A percentile compares a stretch with the other conserved stretches of the same genome.
These are phyloP conservation scores for Etheostoma perlongum DNA, from an alignment of 2,797 vertebrate species.

Conservation along the genomic window DNA sequence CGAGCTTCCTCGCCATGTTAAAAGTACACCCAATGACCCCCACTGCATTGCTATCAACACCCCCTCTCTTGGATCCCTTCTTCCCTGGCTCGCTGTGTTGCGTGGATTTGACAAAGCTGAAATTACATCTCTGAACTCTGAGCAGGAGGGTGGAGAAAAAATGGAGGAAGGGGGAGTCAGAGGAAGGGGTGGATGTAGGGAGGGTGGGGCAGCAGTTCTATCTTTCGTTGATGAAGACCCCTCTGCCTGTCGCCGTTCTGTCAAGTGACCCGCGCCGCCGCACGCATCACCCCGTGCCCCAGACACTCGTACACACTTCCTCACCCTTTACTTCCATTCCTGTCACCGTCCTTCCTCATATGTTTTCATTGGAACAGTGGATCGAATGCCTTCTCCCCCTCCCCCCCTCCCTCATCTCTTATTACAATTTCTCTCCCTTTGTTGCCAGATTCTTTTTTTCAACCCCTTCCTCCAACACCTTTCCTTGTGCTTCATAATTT, in stretches of 20 bases:
- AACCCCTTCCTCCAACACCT: neutral
- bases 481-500: neutral
- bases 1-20: neutral
- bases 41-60: neutral
- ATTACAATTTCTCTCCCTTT: neutral
- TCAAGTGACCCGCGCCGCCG: conserved; percentile 27
- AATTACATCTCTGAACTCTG: conserved; percentile 55
- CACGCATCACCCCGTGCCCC: neutral
- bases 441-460: neutral
- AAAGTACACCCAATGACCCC: neutral
- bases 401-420: neutral
- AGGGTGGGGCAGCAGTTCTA: neutral
- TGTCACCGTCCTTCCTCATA: conserved; percentile 21
- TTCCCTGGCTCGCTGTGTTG: conserved; percentile 2
- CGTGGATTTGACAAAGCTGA: conserved; percentile 37
- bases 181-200: neutral
- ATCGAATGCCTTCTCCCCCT: neutral
- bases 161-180: neutral
- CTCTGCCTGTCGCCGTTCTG: neutral
- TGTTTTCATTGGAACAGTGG: conserved; percentile 1
- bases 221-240: conserved; percentile 60
- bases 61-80: neutral
- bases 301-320: neutral
- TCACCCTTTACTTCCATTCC: conserved; percentile 5
- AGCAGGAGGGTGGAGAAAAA: conserved; percentile 17